Percentiles rank a stretch among this genome's conserved stretches.
phyloP scores from a whole-genome alignment of 1,140 invertebrate genomes.

The Polyergus mexicanus region DNA sequence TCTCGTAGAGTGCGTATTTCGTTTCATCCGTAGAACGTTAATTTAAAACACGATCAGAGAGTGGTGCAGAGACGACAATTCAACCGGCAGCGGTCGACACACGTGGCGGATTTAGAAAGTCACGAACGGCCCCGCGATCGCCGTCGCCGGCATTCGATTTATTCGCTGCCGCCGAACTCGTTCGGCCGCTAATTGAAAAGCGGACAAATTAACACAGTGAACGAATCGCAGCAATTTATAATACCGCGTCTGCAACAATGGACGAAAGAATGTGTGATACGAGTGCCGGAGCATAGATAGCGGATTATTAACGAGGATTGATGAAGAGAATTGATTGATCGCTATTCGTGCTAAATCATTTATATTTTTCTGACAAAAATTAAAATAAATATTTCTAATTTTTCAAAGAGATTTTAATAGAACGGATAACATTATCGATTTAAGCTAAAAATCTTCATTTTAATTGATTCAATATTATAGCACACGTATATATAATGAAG shows the following conservation, averaged over 20 bases:
- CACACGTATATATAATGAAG: not conserved
- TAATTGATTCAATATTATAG: not conserved
- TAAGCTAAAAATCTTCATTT: not conserved
- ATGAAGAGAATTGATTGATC: conserved; percentile 7
- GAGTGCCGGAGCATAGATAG: not conserved
- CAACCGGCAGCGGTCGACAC: conserved; percentile 24
- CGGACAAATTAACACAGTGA: conserved; percentile 76
- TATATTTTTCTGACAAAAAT: not conserved
- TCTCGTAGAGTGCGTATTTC: not conserved
- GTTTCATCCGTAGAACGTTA: conserved; percentile 2
- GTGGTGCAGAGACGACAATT: conserved; percentile 21
- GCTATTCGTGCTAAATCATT: conserved; percentile 1
- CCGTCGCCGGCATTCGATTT: conserved; percentile 65
- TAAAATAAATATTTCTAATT: not conserved
- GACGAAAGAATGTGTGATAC: conserved; percentile 48
- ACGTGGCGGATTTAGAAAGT: conserved; percentile 71
- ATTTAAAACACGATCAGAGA: conserved; percentile 41
- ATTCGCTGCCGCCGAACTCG: conserved; percentile 67
- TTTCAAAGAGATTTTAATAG: not conserved
- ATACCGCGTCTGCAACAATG: conserved; percentile 59
- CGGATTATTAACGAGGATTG: conserved; percentile 25
- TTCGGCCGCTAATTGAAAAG: conserved; percentile 77
- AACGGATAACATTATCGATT: not conserved
- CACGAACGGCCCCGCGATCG: conserved; percentile 59
- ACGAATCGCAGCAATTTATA: conserved; percentile 74